Evolutionary conservation across 2,113 vertebrate genomes (phyloP).

Genomic region (Paradoxurus hermaphroditus): DNA sequence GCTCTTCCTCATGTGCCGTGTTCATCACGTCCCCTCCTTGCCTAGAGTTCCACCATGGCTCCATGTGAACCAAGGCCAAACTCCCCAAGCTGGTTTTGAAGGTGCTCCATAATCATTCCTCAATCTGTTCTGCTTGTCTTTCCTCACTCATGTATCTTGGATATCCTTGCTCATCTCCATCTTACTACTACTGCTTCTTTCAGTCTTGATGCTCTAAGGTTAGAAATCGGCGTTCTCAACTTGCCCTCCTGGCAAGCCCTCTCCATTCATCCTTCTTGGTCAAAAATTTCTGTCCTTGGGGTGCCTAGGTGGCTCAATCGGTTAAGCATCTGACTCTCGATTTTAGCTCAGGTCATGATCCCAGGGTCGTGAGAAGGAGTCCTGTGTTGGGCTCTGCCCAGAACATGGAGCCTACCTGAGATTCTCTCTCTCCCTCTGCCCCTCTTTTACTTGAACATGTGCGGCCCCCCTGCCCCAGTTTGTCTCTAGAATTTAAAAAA

Average conservation of each 20-base stretch:
- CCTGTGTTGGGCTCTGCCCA: too few relatives aligned
- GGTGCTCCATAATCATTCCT: neutral
- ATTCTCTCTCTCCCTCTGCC: too few relatives aligned
- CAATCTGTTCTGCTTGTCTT: neutral
- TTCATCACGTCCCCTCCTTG: neutral
- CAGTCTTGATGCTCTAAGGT: neutral
- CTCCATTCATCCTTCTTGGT: neutral
- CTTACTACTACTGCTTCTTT: neutral
- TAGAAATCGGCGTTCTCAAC: neutral
- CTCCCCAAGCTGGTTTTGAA: neutral
- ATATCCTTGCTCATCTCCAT: neutral
- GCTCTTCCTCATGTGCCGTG: neutral
- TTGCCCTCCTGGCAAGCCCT: neutral
- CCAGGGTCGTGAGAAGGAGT: too few relatives aligned
- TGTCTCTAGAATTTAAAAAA: too few relatives aligned
- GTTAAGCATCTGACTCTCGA: too few relatives aligned
- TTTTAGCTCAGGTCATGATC: too few relatives aligned
- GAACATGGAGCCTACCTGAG: too few relatives aligned
- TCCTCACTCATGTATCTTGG: neutral
- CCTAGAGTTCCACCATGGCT: neutral
- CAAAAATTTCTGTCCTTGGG: neutral
- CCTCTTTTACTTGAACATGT: too few relatives aligned
- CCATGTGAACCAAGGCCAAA: neutral
- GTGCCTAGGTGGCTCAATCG: too few relatives aligned
- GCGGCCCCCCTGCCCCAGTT: accelerated